Evolutionary conservation across 1,140 invertebrate species (phyloP).

Genomic region (Trichomalopsis sarcophagae): DNA sequence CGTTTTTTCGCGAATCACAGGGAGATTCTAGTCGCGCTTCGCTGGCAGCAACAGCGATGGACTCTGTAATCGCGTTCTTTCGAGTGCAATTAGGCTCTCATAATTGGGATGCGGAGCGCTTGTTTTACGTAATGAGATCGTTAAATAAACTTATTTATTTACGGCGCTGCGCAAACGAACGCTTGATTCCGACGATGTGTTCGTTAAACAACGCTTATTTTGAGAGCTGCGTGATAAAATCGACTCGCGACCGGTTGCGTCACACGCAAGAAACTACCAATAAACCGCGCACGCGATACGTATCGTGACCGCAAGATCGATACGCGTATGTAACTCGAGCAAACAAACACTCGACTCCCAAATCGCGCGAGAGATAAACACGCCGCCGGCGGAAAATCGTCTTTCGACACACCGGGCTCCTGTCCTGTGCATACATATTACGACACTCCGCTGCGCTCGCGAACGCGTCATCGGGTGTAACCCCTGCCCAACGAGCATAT

Average conservation of each 20-base stretch:
- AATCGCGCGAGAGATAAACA: constrained; percentile 52
- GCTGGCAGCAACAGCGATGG: constrained; percentile 20
- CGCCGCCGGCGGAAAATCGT: constrained; percentile 36
- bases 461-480: too few relatives aligned
- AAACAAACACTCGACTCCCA: background rate
- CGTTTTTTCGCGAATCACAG: too few relatives aligned
- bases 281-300: too few relatives aligned
- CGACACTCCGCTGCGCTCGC: too few relatives aligned
- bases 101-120: constrained; percentile 27
- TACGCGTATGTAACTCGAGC: background rate
- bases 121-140: constrained; percentile 36
- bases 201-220: too few relatives aligned
- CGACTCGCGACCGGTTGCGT: too few relatives aligned
- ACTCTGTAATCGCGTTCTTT: constrained; percentile 45
- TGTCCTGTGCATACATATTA: background rate
- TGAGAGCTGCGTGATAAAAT: too few relatives aligned
- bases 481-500: background rate
- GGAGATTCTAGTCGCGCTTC: constrained; percentile 33
- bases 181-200: too few relatives aligned
- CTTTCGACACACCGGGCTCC: constrained; percentile 26
- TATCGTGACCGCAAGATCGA: constrained; percentile 29
- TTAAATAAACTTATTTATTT: constrained; percentile 18
- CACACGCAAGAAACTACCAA: too few relatives aligned
- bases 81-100: constrained; percentile 26
- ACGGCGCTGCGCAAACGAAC: too few relatives aligned